Conservation (phyloP, 1,140 invertebrate species). For the Rhagoletis pomonella region DNA sequence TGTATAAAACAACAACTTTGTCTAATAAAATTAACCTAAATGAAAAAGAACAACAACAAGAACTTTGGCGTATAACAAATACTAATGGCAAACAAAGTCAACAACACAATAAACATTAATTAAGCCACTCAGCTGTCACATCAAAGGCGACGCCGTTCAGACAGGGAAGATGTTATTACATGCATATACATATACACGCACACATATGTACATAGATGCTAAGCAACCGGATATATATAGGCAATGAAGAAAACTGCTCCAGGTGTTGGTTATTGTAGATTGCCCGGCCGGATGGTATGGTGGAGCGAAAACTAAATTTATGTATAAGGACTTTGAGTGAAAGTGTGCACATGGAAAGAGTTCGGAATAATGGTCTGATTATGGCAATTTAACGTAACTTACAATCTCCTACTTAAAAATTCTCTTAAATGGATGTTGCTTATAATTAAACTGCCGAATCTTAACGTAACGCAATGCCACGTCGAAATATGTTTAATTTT, state of each 20-base stretch:
- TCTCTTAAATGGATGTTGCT: no score
- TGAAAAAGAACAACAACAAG: neutral
- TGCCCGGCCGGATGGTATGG: neutral
- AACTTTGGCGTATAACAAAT: neutral
- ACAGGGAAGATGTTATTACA: neutral
- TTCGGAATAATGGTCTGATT: no score
- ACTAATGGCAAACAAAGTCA: conserved; percentile 34
- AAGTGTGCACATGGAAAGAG: no score
- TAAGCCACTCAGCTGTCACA: neutral
- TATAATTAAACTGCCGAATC: no score
- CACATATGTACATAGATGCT: neutral
- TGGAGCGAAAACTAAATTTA: neutral
- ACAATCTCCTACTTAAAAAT: no score
- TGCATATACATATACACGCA: no score
- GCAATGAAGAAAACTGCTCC: neutral
- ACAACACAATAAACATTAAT: conserved; percentile 43
- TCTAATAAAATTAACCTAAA: conserved; percentile 22
- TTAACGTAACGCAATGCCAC: no score
- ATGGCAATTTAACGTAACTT: no score
- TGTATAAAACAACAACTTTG: neutral
- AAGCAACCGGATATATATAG: conserved; percentile 11
- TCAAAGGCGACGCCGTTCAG: neutral
- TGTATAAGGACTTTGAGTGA: neutral
- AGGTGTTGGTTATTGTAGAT: neutral
- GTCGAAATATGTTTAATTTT: no score